phyloP scores from a whole-genome alignment of 1,140 invertebrate genomes.

The Drosophila orena region DNA sequence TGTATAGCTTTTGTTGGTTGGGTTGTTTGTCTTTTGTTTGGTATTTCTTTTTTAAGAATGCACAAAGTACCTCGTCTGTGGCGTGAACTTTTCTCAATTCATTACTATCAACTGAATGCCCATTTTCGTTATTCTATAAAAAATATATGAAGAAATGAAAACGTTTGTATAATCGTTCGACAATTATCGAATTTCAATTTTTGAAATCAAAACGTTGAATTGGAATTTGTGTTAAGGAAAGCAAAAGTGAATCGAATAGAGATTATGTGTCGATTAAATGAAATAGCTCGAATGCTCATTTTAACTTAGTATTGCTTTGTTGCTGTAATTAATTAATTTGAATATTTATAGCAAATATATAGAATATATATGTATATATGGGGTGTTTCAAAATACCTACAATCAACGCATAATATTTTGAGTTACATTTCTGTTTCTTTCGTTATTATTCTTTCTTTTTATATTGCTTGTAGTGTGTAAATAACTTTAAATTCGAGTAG shows the following conservation, averaged over 20 bases:
- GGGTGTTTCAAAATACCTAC: conserved; percentile 72
- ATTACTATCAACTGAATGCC: conserved; percentile 85
- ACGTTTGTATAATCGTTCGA: conserved; percentile 67
- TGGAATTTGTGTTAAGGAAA: conserved; percentile 30
- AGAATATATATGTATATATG: conserved; percentile 38
- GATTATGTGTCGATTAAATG: conserved; percentile 12
- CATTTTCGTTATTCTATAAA: conserved; percentile 85
- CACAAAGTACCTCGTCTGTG: conserved; percentile 85
- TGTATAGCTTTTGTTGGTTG: conserved; percentile 55
- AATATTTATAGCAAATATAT: conserved; percentile 63
- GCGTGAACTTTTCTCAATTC: conserved; percentile 85
- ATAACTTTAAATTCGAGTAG: conserved; percentile 52
- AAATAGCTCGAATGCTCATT: conserved; percentile 51
- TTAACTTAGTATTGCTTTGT: conserved; percentile 55
- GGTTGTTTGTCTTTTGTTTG: conserved; percentile 47
- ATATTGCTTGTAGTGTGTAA: conserved; percentile 33
- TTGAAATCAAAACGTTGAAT: conserved; percentile 36
- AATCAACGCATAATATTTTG: conserved; percentile 64
- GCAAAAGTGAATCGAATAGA: not conserved
- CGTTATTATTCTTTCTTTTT: conserved; percentile 16
- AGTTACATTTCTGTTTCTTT: conserved; percentile 11
- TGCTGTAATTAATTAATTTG: conserved; percentile 66
- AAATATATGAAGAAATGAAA: conserved; percentile 78
- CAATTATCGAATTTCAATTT: conserved; percentile 44
- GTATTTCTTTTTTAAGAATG: conserved; percentile 69